Base-by-base conservation (phyloP, 92 coral and sea anemone species). In the Parazoanthus swiftii region DNA sequence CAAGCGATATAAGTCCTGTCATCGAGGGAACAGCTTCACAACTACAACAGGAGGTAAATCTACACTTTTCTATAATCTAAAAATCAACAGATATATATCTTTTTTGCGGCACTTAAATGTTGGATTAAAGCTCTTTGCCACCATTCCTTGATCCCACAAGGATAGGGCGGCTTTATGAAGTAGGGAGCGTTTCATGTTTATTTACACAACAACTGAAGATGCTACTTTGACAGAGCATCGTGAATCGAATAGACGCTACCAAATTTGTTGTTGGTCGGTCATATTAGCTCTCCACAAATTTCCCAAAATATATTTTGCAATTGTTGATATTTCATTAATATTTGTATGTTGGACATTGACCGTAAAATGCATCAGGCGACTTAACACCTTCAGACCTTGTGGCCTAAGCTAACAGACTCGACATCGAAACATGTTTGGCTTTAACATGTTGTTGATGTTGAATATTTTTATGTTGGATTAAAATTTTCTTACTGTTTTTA, bases 1-100 rank as follows among this genome's bases (percentile, higher is more conserved):
- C 70, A 73, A 37, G 77, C n/a, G 77, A 73, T 29, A 73, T 23
- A 43, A 23, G 5, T 73, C 25, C 77, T 73, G 37, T 16, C 43
- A 35, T 20, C 77, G 77, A 73, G 70, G 70, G 26, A 73, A 8
- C 8, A 15, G 42, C 39, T 73, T 26, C 77, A 73, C 77, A 33
- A 37, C 74, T 1, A 70, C 38, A 73, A 73, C 77, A 73, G 77
- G n/a, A 73, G 77, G 77, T 73, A 73, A 73, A 37, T 73, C 37
- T 73, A 9, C 39, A 29, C 33, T 29, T 8, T 33, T 3, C 16
- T 29, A 4, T 13, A 63, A 63, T 16, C 26, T 23, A 21, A 16
- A 63, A 21, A 4, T 63, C 21, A 23, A 54, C 33, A 29, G 33
- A 29, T 29, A 29, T 29, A 29, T 21, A 21, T 63, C 26, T 63